Conservation (phyloP, 1,140 invertebrate genomes). For the Scaptomyza montana region DNA sequence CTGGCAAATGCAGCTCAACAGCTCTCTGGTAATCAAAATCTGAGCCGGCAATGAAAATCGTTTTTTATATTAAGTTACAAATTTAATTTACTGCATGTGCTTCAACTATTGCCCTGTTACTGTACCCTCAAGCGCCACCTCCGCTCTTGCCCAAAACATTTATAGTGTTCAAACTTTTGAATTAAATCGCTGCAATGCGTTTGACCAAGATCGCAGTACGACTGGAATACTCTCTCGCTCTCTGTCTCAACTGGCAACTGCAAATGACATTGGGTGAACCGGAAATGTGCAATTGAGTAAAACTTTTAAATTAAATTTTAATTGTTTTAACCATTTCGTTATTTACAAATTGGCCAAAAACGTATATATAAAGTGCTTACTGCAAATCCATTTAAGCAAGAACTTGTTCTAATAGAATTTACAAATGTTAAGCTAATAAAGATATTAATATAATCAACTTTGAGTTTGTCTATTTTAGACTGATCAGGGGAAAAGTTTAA, state of each 20-base stretch:
- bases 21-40: constrained; percentile 42
- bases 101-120: constrained; percentile 25
- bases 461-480: background rate
- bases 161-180: constrained; percentile 63
- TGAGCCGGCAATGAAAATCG: constrained; percentile 43
- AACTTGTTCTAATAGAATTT: constrained; percentile 13
- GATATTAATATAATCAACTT: background rate
- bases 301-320: constrained; percentile 66
- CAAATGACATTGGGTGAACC: constrained; percentile 45
- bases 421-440: constrained; percentile 17
- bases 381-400: constrained; percentile 1
- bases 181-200: constrained; percentile 65
- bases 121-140: background rate
- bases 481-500: too few relatives aligned
- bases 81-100: constrained; percentile 70
- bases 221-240: too few relatives aligned
- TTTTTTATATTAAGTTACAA: constrained; percentile 71
- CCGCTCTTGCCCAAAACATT: constrained; percentile 5
- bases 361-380: background rate
- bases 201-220: constrained; percentile 39
- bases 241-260: constrained; percentile 1
- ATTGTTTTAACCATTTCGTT: constrained; percentile 60
- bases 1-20: constrained; percentile 16
- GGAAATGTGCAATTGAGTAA: constrained; percentile 55
- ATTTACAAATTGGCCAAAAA: constrained; percentile 58